A percentile compares a stretch with the other conserved stretches of the same genome.
Conservation (phyloP, 2,113 vertebrate genomes). For the Smithornis capensis region DNA sequence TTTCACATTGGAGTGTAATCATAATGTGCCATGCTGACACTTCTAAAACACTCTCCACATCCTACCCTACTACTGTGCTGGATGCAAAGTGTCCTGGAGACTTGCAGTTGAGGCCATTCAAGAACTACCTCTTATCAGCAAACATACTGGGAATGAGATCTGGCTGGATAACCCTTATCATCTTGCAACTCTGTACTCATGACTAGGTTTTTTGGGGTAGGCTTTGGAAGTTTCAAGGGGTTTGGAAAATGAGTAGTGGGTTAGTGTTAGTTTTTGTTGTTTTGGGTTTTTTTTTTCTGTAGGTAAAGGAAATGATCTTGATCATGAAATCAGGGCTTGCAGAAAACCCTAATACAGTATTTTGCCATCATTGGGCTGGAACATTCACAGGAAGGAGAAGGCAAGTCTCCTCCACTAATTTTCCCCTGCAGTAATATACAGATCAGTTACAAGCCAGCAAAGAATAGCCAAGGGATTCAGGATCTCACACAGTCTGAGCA, state of each 20-base stretch:
- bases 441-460: not conserved
- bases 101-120: not conserved
- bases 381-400: not conserved
- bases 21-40: not conserved
- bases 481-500: not conserved
- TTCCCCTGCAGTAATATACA: not conserved
- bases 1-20: not conserved
- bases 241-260: not conserved
- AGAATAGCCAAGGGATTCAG: not conserved
- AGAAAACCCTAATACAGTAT: not conserved
- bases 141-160: not conserved
- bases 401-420: not conserved
- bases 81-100: not conserved
- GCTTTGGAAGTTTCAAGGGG: not conserved
- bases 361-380: not conserved
- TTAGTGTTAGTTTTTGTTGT: too few relatives aligned
- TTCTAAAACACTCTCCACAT: not conserved
- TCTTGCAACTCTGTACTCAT: not conserved
- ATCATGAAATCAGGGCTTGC: not conserved
- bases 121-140: not conserved
- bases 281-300: rapidly evolving
- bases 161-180: not conserved
- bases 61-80: not conserved
- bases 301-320: not conserved
- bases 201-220: not conserved